phyloP scores from a whole-genome alignment of 2,113 vertebrate genomes.

The Gadus macrocephalus region DNA sequence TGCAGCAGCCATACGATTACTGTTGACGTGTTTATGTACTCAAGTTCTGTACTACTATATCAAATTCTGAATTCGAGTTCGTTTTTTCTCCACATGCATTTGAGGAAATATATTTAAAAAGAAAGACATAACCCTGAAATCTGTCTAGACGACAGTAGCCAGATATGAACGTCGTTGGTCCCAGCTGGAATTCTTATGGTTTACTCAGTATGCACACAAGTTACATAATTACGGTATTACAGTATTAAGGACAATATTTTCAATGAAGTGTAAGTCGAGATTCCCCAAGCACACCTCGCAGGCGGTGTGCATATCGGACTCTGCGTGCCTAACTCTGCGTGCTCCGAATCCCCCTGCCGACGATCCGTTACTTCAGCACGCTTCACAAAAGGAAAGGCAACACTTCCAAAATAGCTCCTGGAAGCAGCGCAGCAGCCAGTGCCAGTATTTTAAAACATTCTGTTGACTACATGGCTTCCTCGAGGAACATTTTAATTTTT shows the following conservation, averaged over 20 bases:
- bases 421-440: not conserved
- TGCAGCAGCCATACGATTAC: too few species aligned
- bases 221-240: conserved; percentile 12
- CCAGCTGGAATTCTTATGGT: conserved; percentile 10
- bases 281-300: conserved; percentile 16
- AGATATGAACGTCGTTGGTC: not conserved
- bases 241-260: conserved; percentile 34
- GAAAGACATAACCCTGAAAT: too few species aligned
- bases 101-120: too few species aligned
- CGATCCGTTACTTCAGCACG: conserved; percentile 1
- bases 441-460: conserved; percentile 1
- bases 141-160: too few species aligned
- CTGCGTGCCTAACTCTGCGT: conserved; percentile 10
- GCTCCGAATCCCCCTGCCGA: conserved; percentile 3
- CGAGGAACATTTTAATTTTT: too few species aligned
- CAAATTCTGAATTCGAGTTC: not conserved
- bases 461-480: too few species aligned
- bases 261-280: conserved; percentile 22
- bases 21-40: too few species aligned
- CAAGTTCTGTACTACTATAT: too few species aligned
- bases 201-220: not conserved
- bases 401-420: not conserved
- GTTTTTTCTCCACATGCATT: not conserved
- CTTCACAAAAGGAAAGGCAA: conserved; percentile 10
- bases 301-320: conserved; percentile 34